A percentile compares a stretch with the other conserved stretches of the same genome.
phyloP scores from a whole-genome alignment of 2,888 invertebrate species.

The Hyposoter dolosus region DNA sequence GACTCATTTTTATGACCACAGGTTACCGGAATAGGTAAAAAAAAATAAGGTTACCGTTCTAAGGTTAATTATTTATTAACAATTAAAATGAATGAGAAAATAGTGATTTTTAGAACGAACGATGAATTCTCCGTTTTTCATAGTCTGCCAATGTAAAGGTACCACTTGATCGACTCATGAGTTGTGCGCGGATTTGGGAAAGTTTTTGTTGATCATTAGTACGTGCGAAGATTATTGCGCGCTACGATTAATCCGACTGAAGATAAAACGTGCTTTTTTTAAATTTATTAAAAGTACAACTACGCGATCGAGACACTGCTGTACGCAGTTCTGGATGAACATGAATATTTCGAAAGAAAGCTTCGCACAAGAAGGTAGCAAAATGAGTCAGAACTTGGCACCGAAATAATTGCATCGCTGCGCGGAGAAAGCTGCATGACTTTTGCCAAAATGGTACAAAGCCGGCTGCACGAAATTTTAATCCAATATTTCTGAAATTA shows the following conservation, averaged over 20 bases:
- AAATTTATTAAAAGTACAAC: constrained; percentile 14
- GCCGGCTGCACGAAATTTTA: neutral
- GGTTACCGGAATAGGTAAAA: too few relatives aligned
- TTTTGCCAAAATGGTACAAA: constrained; percentile 22
- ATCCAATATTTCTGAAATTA: neutral
- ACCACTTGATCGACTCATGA: neutral
- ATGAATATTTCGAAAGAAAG: constrained; percentile 2
- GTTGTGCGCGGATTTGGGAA: constrained; percentile 17
- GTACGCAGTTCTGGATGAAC: constrained; percentile 6
- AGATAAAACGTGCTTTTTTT: constrained; percentile 7
- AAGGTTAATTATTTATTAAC: neutral
- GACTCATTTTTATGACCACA: too few relatives aligned
- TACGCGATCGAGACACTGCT: neutral
- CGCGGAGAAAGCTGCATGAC: constrained; percentile 27
- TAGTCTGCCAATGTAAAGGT: neutral
- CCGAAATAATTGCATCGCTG: constrained; percentile 25
- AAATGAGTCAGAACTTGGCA: constrained; percentile 51
- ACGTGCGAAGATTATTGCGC: constrained; percentile 46
- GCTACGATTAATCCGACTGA: constrained; percentile 43
- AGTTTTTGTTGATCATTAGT: constrained; percentile 23
- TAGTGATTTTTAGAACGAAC: neutral
- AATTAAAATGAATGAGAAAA: neutral
- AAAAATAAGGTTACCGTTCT: too few relatives aligned
- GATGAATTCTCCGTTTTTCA: neutral
- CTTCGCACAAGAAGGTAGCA: neutral